Conservation (phyloP, 2,797 vertebrate species). For the Harpagifer antarcticus region DNA sequence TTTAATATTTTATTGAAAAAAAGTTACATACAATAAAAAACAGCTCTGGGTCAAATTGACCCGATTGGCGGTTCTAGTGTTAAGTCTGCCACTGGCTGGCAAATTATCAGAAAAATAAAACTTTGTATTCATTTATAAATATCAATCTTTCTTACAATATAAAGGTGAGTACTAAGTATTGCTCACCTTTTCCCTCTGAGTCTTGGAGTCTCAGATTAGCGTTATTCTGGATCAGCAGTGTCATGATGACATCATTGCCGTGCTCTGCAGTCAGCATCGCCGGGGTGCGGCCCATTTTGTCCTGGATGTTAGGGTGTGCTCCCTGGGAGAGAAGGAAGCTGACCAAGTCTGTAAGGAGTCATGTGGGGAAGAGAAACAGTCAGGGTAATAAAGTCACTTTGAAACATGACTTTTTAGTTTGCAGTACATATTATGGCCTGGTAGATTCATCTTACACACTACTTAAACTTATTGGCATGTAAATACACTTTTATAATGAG, state of each 20-base stretch:
- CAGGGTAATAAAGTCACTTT: background rate
- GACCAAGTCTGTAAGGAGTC: conserved; percentile 81
- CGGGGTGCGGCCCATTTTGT: conserved; percentile 87
- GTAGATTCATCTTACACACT: background rate
- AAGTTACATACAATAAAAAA: too few relatives aligned
- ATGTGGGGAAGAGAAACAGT: background rate
- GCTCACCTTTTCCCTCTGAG: conserved; percentile 90
- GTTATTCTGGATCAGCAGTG: conserved; percentile 83
- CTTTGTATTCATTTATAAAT: too few relatives aligned
- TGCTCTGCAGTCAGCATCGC: conserved; percentile 91
- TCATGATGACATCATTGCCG: conserved; percentile 86
- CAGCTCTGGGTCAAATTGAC: too few relatives aligned
- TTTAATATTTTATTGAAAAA: too few relatives aligned
- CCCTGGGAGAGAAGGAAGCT: conserved; percentile 87
- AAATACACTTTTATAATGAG: background rate
- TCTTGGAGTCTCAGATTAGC: conserved; percentile 89
- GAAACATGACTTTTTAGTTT: background rate
- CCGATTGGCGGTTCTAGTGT: too few relatives aligned
- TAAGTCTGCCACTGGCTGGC: too few relatives aligned
- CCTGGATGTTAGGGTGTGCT: conserved; percentile 87
- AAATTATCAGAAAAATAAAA: too few relatives aligned
- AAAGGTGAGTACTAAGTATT: background rate
- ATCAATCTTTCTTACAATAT: too few relatives aligned
- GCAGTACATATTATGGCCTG: background rate
- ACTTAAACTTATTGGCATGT: background rate